These are phyloP conservation scores for Istiophorus platypterus DNA, from an alignment of 2,113 vertebrate species.

Conservation along the genomic window DNA sequence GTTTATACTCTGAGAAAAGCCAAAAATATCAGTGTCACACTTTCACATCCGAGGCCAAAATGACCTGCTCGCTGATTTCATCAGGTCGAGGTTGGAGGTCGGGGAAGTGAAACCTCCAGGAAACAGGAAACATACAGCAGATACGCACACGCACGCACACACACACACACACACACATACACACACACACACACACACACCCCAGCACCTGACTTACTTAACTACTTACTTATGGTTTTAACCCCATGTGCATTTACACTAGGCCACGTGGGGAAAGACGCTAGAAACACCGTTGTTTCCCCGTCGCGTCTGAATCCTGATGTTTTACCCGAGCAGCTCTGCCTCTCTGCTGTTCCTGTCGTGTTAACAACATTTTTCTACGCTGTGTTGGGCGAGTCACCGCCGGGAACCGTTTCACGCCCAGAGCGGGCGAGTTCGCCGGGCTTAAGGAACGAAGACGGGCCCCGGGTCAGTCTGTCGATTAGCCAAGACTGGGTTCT, in stretches of 20 bases:
- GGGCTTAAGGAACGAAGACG: no score
- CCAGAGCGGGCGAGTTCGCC: no score
- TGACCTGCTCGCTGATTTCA: no score
- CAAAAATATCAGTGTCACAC: background rate
- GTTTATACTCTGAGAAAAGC: background rate
- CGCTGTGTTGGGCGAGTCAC: no score
- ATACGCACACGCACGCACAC: no score
- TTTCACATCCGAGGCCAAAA: background rate
- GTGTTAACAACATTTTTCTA: background rate
- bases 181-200: conserved; percentile 13
- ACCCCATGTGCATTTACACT: background rate
- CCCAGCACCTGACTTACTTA: no score
- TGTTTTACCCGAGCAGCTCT: background rate
- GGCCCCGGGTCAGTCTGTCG: no score
- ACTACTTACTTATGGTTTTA: background rate
- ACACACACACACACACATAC: no score
- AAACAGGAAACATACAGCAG: no score
- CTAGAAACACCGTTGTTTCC: background rate
- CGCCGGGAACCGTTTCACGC: no score
- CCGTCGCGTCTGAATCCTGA: background rate
- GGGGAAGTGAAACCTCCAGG: conserved; percentile 40
- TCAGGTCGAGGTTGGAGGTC: no score
- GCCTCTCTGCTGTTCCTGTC: background rate
- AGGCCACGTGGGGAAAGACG: background rate
- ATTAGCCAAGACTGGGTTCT: no score